Evolutionary conservation across 2,113 vertebrate species (phyloP), one percentile per base, ranked within the genome.

Genomic region (Brachypodius melanocephalos): DNA sequence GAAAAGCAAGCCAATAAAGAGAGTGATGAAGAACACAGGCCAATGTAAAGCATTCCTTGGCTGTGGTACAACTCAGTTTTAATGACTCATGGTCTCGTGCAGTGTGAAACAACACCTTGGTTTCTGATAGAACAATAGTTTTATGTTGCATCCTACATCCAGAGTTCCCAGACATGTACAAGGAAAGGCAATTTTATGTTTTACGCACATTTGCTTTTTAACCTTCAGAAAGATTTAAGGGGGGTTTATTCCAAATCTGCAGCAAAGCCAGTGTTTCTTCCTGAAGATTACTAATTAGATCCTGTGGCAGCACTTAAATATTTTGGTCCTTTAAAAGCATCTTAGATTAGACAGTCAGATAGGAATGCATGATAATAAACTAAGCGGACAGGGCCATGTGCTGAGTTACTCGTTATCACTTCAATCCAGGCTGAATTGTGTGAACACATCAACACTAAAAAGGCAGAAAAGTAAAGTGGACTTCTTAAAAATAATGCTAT

Each of bases 281-380:
- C 88, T 83, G 75, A 54, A 89, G 83, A 93, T 96, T 88, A 94
- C 88, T 93, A 96, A 96, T 79, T 55, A 80, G 95, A 95, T 91
- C 77, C 91, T 43, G n/a, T 74, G 71, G 89, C 88, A 93, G 82
- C 67, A 76, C 67, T 91, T 91, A 29, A 77, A 49, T 85, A 75
- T 88, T 93, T 89, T 83, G 71, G 78, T 93, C 75, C 75, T 93
- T 91, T 91, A 85, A 93, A 94, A 91, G 88, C 87, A 93, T 95
- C 74, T 93, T 71, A 83, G 91, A 85, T 94, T 90, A 96, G 89
- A 81, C 17, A 90, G 79, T 31, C 63, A 91, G 95, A 95, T 85
- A 91, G 93, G 81, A 95, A 96, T 96, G 96, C 93, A 74, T 1
- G 58, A 87, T 85, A 89, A 89, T 82, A 85, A 82, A 88, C 15